A percentile compares a stretch with the other conserved stretches of the same genome.
phyloP scores from a whole-genome alignment of 2,113 vertebrate species.

The Psittacus erithacus region DNA sequence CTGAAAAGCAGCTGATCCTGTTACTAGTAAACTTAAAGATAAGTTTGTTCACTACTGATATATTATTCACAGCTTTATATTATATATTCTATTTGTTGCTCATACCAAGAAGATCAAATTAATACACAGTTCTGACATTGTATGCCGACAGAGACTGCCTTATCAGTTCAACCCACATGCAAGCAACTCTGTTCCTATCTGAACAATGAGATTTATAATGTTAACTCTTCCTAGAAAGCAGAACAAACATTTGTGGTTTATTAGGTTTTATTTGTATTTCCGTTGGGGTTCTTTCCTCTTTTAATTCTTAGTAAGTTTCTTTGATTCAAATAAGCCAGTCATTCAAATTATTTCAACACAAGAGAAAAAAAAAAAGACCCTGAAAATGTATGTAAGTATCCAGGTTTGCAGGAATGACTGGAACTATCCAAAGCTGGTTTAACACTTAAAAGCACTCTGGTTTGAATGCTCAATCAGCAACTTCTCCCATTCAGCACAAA shows the following conservation, averaged over 20 bases:
- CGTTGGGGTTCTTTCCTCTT: accelerated
- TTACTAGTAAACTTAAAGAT: neutral
- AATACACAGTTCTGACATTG: neutral
- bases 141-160: neutral
- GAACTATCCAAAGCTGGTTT: neutral
- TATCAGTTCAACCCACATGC: neutral
- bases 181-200: neutral
- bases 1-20: neutral
- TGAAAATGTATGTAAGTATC: neutral
- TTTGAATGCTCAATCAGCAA: neutral
- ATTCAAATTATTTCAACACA: neutral
- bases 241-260: neutral
- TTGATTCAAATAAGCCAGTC: neutral
- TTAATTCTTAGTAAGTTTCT: neutral
- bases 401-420: neutral
- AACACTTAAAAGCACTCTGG: neutral
- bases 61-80: neutral
- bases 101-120: neutral
- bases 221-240: neutral
- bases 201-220: neutral
- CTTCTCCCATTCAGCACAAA: neutral
- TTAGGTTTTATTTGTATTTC: neutral
- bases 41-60: neutral
- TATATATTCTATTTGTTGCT: neutral
- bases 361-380: neutral